Conservation (phyloP, 2,113 vertebrate genomes). For the Psammodynastes pulverulentus region DNA sequence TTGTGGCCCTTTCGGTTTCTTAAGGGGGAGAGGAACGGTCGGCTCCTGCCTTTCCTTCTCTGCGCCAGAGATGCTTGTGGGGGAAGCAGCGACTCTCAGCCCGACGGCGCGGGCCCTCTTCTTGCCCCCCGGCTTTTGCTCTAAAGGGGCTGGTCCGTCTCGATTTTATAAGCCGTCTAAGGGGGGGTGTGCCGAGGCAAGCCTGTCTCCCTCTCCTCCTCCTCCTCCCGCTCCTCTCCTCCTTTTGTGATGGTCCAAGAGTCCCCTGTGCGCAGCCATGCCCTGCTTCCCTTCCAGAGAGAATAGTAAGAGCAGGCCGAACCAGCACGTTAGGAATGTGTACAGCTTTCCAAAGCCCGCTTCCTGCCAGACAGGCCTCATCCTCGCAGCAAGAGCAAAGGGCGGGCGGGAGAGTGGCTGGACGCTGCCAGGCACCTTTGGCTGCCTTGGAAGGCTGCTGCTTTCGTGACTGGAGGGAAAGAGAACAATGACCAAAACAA, state of each 20-base stretch:
- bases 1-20: not conserved
- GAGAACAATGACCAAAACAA: not conserved
- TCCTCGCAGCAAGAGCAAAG: not conserved
- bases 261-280: slow-evolving; percentile 46
- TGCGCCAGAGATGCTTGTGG: not conserved
- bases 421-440: slow-evolving; percentile 1
- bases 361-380: slow-evolving; percentile 20
- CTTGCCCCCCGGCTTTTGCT: slow-evolving; percentile 4
- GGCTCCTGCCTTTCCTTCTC: not conserved
- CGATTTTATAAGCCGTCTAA: slow-evolving; percentile 74
- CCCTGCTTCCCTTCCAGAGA: slow-evolving; percentile 2
- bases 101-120: not conserved
- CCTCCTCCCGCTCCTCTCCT: slow-evolving; percentile 66
- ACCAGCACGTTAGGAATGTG: slow-evolving; percentile 7
- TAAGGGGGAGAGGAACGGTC: not conserved
- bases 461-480: not conserved
- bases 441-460: slow-evolving; percentile 5
- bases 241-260: slow-evolving; percentile 71
- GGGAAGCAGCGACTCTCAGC: not conserved
- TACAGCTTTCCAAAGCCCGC: slow-evolving; percentile 22
- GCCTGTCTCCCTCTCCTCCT: slow-evolving; percentile 68
- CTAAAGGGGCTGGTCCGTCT: slow-evolving; percentile 52
- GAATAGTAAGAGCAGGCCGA: not conserved
- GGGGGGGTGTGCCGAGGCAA: slow-evolving; percentile 67
- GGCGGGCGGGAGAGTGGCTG: not conserved